A percentile compares a stretch with the other conserved stretches of the same genome.
phyloP scores from a whole-genome alignment of 2,113 vertebrate genomes.

The Tiliqua scincoides region DNA sequence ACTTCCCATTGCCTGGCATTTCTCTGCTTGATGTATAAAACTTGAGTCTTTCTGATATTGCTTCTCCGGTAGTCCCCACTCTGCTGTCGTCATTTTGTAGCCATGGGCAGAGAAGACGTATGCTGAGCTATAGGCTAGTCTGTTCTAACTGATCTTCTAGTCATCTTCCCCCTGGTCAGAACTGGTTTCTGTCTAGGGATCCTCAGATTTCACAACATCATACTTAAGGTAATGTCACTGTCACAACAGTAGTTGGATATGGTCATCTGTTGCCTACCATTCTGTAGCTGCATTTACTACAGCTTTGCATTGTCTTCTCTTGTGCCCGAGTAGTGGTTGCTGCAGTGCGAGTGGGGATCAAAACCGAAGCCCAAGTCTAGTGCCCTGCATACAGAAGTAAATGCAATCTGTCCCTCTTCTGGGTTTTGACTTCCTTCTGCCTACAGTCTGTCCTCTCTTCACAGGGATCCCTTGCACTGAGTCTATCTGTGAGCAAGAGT shows the following conservation, averaged over 20 bases:
- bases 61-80: not conserved
- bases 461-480: conserved; percentile 82
- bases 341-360: not conserved
- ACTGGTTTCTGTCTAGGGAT: not conserved
- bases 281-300: not conserved
- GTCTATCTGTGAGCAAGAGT: conserved; percentile 80
- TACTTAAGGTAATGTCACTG: not conserved
- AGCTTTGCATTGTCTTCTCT: not conserved
- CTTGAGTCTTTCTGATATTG: not conserved
- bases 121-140: not conserved
- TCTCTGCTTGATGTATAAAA: not conserved
- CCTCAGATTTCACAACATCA: not conserved
- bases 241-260: not conserved
- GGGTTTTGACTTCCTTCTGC: not conserved
- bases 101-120: not conserved
- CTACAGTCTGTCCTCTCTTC: not conserved
- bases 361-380: not conserved
- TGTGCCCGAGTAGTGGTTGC: not conserved
- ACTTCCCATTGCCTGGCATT: not conserved
- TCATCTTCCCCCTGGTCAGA: not conserved
- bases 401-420: not conserved
- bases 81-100: not conserved
- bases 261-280: not conserved
- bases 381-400: no score
- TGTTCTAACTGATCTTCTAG: not conserved